These are phyloP conservation scores for Gnathonemus echidnorhynchus DNA, from an alignment of 2,113 vertebrate species.

Conservation along the genomic window DNA sequence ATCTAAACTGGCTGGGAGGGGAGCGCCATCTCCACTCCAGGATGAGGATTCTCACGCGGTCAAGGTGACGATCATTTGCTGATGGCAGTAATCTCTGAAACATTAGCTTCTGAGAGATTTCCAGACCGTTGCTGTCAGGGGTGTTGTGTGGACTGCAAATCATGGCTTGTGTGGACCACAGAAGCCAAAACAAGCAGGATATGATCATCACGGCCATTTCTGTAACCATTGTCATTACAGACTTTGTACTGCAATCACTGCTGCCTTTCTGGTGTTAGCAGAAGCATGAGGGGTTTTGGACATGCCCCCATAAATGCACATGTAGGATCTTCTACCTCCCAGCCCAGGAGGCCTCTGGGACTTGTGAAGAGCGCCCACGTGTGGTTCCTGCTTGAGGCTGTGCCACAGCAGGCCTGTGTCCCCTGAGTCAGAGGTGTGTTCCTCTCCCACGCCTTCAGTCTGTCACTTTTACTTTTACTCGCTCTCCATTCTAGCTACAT, in stretches of 20 bases:
- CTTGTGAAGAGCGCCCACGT: not conserved
- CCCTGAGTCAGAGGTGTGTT: not conserved
- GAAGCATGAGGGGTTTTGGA: not conserved
- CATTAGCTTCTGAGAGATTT: not conserved
- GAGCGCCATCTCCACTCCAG: not conserved
- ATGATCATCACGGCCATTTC: not conserved
- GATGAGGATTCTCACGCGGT: not conserved
- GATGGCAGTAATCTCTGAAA: not conserved
- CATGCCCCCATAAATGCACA: not conserved
- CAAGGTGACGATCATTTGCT: not conserved
- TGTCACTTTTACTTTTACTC: not conserved
- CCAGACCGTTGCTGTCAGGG: not conserved
- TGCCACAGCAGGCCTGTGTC: not conserved
- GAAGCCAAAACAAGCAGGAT: not conserved
- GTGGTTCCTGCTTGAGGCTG: not conserved
- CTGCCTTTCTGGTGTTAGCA: not conserved
- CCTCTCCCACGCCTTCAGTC: not conserved
- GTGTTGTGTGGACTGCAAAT: not conserved
- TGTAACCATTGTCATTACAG: not conserved
- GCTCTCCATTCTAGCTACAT: not conserved
- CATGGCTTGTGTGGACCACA: not conserved
- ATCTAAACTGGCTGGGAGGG: not conserved
- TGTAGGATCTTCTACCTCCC: not conserved
- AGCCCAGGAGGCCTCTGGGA: not conserved
- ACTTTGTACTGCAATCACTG: not conserved